phyloP scores from a whole-genome alignment of 2,113 vertebrate species.

The Isurus oxyrinchus region DNA sequence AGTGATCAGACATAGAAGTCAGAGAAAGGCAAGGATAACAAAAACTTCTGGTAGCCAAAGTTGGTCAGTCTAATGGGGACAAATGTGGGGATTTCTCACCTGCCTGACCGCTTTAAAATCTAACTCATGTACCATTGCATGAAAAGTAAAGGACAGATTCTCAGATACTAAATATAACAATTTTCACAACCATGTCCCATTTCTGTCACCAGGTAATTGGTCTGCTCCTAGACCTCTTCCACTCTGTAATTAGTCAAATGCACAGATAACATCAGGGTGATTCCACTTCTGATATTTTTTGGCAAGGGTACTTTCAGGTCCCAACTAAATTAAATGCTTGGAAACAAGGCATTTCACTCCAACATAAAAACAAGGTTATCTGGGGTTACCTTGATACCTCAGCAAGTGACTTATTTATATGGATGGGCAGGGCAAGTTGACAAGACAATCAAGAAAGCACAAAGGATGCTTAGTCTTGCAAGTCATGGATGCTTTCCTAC shows the following conservation, averaged over 20 bases:
- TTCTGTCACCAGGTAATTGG: neutral
- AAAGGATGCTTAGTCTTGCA: neutral
- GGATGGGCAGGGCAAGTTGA: neutral
- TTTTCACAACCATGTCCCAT: neutral
- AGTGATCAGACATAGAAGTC: slow-evolving; percentile 41
- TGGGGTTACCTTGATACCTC: neutral
- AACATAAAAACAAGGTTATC: neutral
- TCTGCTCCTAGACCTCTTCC: neutral
- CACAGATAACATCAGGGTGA: neutral
- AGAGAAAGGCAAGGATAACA: neutral
- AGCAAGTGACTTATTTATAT: neutral
- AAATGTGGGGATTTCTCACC: neutral
- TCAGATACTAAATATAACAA: neutral
- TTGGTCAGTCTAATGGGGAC: neutral
- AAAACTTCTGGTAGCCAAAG: neutral
- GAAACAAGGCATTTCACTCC: neutral
- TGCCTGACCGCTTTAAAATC: neutral
- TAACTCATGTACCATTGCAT: neutral
- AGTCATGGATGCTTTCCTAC: no score
- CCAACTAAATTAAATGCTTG: neutral
- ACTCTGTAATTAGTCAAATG: slow-evolving; percentile 3
- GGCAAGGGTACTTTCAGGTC: neutral
- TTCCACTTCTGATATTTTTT: neutral
- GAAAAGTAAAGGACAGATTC: neutral
- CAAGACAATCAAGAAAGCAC: neutral